These are phyloP conservation scores for Ferrisia virgata DNA, from an alignment of 2,888 invertebrate species.

Conservation along the genomic window DNA sequence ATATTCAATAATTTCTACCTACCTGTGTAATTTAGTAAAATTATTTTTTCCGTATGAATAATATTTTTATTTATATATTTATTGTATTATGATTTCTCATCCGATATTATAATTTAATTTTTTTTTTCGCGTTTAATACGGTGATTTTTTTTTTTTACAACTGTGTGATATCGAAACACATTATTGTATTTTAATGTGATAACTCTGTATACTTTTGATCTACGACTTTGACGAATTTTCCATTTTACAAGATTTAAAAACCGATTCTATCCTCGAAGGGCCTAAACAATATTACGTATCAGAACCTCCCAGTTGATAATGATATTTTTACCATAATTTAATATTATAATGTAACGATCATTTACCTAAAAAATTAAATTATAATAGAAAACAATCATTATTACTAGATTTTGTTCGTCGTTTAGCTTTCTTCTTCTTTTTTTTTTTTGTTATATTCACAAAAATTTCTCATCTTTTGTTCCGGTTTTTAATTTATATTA, in stretches of 20 bases:
- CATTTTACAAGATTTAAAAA: not conserved
- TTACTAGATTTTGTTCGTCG: conserved; percentile 41
- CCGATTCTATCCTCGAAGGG: not conserved
- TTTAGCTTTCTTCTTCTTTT: conserved; percentile 24
- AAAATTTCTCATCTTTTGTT: no score
- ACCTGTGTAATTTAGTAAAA: conserved; percentile 3
- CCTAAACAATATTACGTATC: not conserved
- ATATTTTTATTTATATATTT: not conserved
- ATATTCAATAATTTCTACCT: no score
- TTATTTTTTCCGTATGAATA: not conserved
- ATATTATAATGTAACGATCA: no score
- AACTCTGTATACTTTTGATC: conserved; percentile 29
- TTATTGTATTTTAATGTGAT: conserved; percentile 35
- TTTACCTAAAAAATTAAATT: no score
- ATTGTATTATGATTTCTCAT: not conserved
- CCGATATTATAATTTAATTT: not conserved
- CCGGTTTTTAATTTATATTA: not conserved
- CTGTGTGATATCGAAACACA: conserved; percentile 21
- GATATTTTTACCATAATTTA: not conserved
- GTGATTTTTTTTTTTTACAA: conserved; percentile 36
- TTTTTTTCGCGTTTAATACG: not conserved
- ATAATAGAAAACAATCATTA: conserved; percentile 30
- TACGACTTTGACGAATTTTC: not conserved
- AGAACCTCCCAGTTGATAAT: not conserved
- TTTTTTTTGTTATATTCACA: not conserved